Evolutionary conservation across 1,140 invertebrate species (phyloP), one percentile per base, ranked within the genome.

Genomic region (Heliconius hermathena): DNA sequence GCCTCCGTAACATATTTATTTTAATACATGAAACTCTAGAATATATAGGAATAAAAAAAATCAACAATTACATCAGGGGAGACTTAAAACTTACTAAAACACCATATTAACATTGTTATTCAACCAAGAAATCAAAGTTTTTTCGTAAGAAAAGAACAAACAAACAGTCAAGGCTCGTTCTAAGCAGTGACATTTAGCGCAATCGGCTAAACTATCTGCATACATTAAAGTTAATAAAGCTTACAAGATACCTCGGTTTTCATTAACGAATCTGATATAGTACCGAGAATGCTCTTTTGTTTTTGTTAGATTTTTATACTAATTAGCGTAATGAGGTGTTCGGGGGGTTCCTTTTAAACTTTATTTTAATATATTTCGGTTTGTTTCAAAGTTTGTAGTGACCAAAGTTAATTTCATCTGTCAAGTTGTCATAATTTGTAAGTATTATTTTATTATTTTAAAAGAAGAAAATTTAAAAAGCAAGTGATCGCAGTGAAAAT

Each of bases 181-280:
- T 79, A 83, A 83, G 82, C 79, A 81, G 75, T 92, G 90, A 92
- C 90, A 91, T 92, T 93, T 91, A 84, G 83, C 85, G 76, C 84
- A 88, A 93, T 93, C 91, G 77, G 73, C 85, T 89, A 89, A 85
- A 84, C 82, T 83, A 93, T 90, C 90, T 88, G 91, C 85, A 93
- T 93, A 93, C 90, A 93, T 93, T 93, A 93, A 86, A 82, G 85
- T 91, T 93, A 92, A 92, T 93, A 93, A 93, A 91, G 88, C 83
- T 82, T 87, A 87, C 89, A 88, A 86, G 87, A 84, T 74, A 54
- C 57, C 87, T 72, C 82, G 83, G 60, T 85, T 91, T 91, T 90
- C 90, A 92, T 93, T 91, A 93, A 88, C 86, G 83, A 88, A 93
- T 93, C 91, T 85, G 90, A 91, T 93, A 89, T 78, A 73, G 76